Base-by-base conservation (phyloP, 1,140 invertebrate genomes). In the Leptinotarsa undecemlineata region DNA sequence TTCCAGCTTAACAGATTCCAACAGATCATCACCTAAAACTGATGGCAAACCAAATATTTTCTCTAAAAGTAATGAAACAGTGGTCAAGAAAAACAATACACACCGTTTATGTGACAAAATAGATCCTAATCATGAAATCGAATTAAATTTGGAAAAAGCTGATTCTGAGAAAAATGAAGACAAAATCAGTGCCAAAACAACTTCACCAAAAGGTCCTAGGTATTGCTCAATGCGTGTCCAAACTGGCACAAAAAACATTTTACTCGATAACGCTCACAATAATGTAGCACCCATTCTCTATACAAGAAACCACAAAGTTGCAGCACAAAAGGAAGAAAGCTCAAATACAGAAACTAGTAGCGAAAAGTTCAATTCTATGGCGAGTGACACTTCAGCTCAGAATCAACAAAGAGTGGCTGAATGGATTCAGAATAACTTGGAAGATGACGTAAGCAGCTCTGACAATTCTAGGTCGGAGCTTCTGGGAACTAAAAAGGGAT, bases 221-320 rank as follows among this genome's bases (percentile, higher is more conserved):
- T 90, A 91, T 76, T 93, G 92, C 80, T 90, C 92, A 11, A 87
- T 93, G 76, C 86, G 91, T 33, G 87, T 94, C 71, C 92, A 92
- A 77, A 88, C 88, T 2, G 92, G 91, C 0, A 92, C 92, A 6
- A 93, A 91, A 80, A 94, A 94, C 82, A 93, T 94, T 78, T 83
- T 94, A 2, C 82, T 94, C 13, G 92, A 94, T 82, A 94, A 93
- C 80, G 90, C 90, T 20, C 90, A 91, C 70, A 90, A 90, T 48
- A 90, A 90, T 79, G 88, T 90, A 19, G 87, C 89, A 6, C 90
- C 91, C 1, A 89, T 93, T 17, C 85, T 93, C 62, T 93, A 92
- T 77, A 90, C 90, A 66, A 87, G 71, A 42, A 26, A 20, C 6
- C 73, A 73, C 23, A 70, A 66, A 64, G 20, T 14, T 20, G 63